phyloP scores from a whole-genome alignment of 1,140 invertebrate species.

The Argopecten irradians region DNA sequence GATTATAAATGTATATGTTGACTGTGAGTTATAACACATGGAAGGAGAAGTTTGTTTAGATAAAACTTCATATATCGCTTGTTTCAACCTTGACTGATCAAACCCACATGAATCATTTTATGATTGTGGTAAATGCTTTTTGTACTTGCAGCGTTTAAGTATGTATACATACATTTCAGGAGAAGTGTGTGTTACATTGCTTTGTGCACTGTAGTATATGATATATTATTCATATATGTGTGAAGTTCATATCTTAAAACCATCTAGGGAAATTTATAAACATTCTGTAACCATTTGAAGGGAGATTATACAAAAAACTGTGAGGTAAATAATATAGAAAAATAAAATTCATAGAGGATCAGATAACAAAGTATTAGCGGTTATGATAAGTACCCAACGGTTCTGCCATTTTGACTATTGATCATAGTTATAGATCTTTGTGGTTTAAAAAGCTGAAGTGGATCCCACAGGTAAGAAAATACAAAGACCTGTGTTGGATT shows the following conservation, averaged over 20 bases:
- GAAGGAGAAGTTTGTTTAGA: too few species aligned
- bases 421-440: conserved; percentile 5
- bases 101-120: neutral
- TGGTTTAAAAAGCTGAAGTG: conserved; percentile 2
- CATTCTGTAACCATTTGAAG: neutral
- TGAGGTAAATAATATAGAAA: neutral
- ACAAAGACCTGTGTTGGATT: neutral
- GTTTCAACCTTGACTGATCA: neutral
- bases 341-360: neutral
- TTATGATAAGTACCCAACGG: conserved; percentile 6
- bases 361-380: neutral
- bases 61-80: too few species aligned
- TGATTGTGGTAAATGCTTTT: neutral
- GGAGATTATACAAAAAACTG: neutral
- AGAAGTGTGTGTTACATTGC: neutral
- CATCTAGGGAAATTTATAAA: neutral
- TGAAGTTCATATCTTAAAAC: neutral
- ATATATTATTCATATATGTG: neutral
- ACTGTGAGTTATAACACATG: too few species aligned
- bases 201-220: neutral
- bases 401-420: neutral
- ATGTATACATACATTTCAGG: neutral
- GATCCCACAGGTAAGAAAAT: conserved; percentile 12
- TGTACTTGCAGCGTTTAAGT: neutral
- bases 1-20: too few species aligned